Evolutionary conservation across 64 coral and sea anemone species (phyloP).

Genomic region (Platygyra sinensis): DNA sequence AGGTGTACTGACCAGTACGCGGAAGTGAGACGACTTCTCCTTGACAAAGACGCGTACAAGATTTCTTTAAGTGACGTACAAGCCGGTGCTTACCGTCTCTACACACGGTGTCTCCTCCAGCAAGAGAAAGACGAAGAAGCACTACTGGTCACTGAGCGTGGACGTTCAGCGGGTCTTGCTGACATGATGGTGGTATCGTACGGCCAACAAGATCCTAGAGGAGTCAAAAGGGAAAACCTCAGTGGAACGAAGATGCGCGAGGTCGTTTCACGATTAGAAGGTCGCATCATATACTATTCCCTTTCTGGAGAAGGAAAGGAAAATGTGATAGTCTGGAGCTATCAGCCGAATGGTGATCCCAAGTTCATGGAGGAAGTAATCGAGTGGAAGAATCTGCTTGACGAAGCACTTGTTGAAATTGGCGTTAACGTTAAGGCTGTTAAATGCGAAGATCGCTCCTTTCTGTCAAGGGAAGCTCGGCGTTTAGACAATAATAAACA

Average conservation of each 20-base stretch:
- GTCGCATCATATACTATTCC: conserved; percentile 18
- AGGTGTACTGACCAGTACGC: conserved; percentile 4
- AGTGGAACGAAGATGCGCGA: conserved; percentile 5
- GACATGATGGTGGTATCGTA: conserved; percentile 33
- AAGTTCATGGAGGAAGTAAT: conserved; percentile 10
- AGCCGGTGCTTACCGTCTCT: conserved; percentile 28
- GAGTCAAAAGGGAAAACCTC: not conserved
- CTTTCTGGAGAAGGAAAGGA: conserved; percentile 33
- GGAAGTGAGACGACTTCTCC: conserved; percentile 30
- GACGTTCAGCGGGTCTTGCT: conserved; percentile 20
- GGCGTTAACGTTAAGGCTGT: not conserved
- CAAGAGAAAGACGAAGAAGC: conserved; percentile 33
- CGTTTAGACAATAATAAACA: not conserved
- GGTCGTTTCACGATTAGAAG: not conserved
- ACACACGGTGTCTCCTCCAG: conserved; percentile 31
- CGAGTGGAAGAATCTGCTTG: conserved; percentile 33
- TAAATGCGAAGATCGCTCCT: conserved; percentile 30
- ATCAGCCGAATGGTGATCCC: not conserved
- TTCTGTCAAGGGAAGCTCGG: not conserved
- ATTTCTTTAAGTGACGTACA: conserved; percentile 34
- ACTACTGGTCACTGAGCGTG: conserved; percentile 17
- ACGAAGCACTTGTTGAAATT: conserved; percentile 22
- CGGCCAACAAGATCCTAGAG: conserved; percentile 1
- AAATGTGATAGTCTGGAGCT: conserved; percentile 23
- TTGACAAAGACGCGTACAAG: conserved; percentile 19